phyloP scores from a whole-genome alignment of 2,888 invertebrate genomes.

The Orthonychiurus folsomi region DNA sequence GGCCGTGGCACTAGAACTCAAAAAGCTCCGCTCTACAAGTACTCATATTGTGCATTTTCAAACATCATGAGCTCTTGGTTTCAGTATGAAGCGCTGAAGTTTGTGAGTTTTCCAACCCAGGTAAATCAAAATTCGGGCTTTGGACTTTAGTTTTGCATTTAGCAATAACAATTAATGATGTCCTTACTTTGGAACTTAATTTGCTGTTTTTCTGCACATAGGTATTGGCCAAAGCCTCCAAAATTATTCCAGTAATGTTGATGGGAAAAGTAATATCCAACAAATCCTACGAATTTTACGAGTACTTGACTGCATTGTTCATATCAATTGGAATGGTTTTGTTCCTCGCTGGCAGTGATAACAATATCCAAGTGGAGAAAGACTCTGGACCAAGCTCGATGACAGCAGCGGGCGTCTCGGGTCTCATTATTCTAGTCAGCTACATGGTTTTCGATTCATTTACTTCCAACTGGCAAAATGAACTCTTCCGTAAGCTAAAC shows the following conservation, averaged over 20 bases:
- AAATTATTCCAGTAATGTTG: constrained; percentile 94
- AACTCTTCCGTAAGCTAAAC: constrained; percentile 72
- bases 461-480: constrained; percentile 96
- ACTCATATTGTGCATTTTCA: constrained; percentile 89
- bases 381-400: constrained; percentile 17
- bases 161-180: background rate
- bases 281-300: constrained; percentile 76
- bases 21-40: constrained; percentile 83
- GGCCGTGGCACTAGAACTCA: constrained; percentile 56
- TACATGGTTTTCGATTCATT: constrained; percentile 96
- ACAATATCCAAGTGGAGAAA: constrained; percentile 24
- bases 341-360: constrained; percentile 72
- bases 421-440: constrained; percentile 69
- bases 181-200: constrained; percentile 6
- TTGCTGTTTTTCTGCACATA: constrained; percentile 42
- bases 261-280: constrained; percentile 90
- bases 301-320: constrained; percentile 79
- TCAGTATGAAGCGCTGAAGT: constrained; percentile 98
- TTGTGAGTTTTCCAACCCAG: constrained; percentile 95
- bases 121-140: constrained; percentile 46
- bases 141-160: background rate
- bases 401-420: constrained; percentile 48
- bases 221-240: constrained; percentile 93
- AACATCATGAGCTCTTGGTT: constrained; percentile 99
- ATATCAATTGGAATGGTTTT: constrained; percentile 88